phyloP scores from a whole-genome alignment of 2,888 invertebrate species.

The Tetropium fuscum region DNA sequence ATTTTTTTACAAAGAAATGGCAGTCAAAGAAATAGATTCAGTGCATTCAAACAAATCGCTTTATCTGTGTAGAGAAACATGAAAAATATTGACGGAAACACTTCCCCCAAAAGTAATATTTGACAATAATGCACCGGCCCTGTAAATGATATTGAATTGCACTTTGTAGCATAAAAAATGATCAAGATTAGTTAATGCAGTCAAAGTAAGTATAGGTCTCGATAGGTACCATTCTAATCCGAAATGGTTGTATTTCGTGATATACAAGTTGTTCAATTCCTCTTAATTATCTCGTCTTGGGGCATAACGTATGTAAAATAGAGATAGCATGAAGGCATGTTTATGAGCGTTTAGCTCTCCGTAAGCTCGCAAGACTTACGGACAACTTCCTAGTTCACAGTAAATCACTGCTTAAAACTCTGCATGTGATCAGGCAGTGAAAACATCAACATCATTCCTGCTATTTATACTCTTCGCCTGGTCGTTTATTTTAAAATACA shows the following conservation, averaged over 20 bases:
- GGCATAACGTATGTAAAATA: conserved; percentile 25
- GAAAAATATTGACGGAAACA: no score
- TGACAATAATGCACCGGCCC: no score
- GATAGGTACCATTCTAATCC: conserved; percentile 5
- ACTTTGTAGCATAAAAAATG: no score
- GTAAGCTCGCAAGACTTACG: conserved; percentile 41
- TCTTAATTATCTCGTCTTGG: conserved; percentile 28
- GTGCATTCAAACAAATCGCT: no score
- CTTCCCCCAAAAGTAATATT: no score
- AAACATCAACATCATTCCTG: conserved; percentile 53
- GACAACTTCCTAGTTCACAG: conserved; percentile 52
- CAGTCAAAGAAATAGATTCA: no score
- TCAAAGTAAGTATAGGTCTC: no score
- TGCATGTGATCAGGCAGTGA: conserved; percentile 53
- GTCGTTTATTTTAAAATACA: conserved; percentile 23
- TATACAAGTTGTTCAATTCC: conserved; percentile 15
- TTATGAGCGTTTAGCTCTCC: conserved; percentile 22
- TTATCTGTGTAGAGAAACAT: no score
- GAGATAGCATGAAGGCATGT: conserved; percentile 20
- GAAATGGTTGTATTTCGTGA: conserved; percentile 14
- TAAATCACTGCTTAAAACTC: conserved; percentile 54
- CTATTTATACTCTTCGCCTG: conserved; percentile 42
- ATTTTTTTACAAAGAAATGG: no score
- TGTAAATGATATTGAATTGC: no score
- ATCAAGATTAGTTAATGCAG: no score